A percentile compares a stretch with the other conserved stretches of the same genome.
These are phyloP conservation scores for Morphnarchus princeps DNA, from an alignment of 2,113 vertebrate species.

Conservation along the genomic window DNA sequence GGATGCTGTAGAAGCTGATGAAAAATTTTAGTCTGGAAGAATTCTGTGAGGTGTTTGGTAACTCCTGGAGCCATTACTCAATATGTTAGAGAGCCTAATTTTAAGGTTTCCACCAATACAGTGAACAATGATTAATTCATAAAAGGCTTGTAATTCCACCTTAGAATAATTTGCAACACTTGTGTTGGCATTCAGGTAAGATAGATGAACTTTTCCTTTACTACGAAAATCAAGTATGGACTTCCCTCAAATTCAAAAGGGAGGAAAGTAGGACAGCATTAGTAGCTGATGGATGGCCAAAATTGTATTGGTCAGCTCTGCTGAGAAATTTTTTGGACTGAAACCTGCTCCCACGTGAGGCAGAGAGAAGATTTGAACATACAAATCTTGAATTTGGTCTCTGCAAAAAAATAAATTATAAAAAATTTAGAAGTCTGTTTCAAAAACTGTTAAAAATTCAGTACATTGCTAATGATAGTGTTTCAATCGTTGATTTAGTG, in stretches of 20 bases:
- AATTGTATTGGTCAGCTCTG: neutral
- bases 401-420: neutral
- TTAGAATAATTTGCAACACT: neutral
- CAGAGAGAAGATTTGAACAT: neutral
- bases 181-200: neutral
- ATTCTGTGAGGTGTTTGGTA: neutral
- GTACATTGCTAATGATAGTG: neutral
- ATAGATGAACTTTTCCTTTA: neutral
- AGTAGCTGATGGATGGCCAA: neutral
- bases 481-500: neutral
- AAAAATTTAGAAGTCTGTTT: neutral
- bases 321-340: neutral
- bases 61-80: neutral
- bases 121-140: neutral
- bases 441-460: neutral
- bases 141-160: neutral
- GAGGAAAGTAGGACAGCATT: neutral
- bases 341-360: neutral
- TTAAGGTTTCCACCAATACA: neutral
- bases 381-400: neutral
- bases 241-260: neutral
- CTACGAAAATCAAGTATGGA: neutral
- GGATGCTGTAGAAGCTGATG: neutral
- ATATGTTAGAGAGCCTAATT: neutral
- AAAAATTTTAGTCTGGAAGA: neutral